Evolutionary conservation across 2,797 vertebrate species (phyloP).

Genomic region (Sebastes cheni): DNA sequence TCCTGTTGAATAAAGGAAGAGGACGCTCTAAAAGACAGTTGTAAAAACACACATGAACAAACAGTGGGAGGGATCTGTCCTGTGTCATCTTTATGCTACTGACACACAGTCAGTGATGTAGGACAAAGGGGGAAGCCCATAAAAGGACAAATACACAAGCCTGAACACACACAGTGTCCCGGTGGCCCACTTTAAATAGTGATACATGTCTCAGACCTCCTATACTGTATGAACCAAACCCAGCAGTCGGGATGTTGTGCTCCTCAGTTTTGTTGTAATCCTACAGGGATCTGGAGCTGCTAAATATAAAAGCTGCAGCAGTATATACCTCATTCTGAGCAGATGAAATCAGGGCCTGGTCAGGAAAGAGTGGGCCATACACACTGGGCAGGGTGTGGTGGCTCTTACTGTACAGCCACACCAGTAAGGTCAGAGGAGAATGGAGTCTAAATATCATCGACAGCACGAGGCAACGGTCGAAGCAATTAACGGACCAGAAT

Average conservation of each 20-base stretch:
- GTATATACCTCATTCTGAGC: constrained; percentile 63
- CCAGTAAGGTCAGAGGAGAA: constrained; percentile 77
- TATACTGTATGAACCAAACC: constrained; percentile 18
- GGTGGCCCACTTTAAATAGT: constrained; percentile 21
- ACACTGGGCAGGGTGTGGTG: constrained; percentile 66
- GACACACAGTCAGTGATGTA: constrained; percentile 10
- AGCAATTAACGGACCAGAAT: constrained; percentile 14
- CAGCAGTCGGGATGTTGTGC: constrained; percentile 52
- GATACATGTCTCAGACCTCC: constrained; percentile 26
- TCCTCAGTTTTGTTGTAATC: constrained; percentile 72
- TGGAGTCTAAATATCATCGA: constrained; percentile 66
- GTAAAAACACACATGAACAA: constrained; percentile 63
- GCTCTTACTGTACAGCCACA: constrained; percentile 40
- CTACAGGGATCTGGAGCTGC: constrained; percentile 69
- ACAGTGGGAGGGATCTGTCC: constrained; percentile 12
- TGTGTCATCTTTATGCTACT: constrained; percentile 28
- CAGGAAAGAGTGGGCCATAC: constrained; percentile 69
- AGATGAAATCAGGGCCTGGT: constrained; percentile 75
- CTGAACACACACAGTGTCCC: neutral
- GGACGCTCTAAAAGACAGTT: constrained; percentile 54
- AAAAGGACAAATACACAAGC: constrained; percentile 22
- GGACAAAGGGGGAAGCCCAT: neutral
- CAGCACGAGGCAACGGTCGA: constrained; percentile 5
- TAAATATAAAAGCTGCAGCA: constrained; percentile 76
- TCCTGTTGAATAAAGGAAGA: constrained; percentile 41